These are phyloP conservation scores for Diplazon laetatorius DNA, from an alignment of 2,888 invertebrate species.

Conservation along the genomic window DNA sequence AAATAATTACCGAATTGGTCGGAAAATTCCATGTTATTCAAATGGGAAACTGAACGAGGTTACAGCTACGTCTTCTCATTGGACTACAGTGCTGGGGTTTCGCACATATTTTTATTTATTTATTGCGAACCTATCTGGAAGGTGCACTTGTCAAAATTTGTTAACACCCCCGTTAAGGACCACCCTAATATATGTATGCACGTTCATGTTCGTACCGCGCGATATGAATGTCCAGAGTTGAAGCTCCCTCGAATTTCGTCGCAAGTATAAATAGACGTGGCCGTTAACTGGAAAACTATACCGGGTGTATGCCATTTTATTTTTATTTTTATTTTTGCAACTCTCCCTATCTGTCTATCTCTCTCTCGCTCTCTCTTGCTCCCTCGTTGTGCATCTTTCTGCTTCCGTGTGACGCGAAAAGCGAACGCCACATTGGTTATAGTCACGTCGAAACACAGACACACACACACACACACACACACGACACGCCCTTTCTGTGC, in stretches of 20 bases:
- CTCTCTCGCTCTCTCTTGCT: not conserved
- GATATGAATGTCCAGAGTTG: conserved; percentile 51
- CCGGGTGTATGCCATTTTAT: not conserved
- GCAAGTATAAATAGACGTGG: conserved; percentile 6
- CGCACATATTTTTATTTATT: too few relatives aligned
- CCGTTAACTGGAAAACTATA: conserved; percentile 1
- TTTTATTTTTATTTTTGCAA: not conserved
- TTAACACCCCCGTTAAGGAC: too few relatives aligned
- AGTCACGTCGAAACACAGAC: conserved; percentile 15
- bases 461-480: conserved; percentile 36
- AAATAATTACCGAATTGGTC: too few relatives aligned
- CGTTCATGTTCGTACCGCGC: too few relatives aligned
- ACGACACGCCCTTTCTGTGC: conserved; percentile 49
- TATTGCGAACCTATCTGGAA: too few relatives aligned
- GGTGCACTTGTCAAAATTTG: too few relatives aligned
- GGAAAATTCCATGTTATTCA: too few relatives aligned
- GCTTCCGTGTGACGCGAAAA: conserved; percentile 24
- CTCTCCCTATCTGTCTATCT: not conserved
- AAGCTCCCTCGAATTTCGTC: conserved; percentile 10
- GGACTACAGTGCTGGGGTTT: too few relatives aligned
- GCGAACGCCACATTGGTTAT: conserved; percentile 27
- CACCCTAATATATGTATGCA: too few relatives aligned
- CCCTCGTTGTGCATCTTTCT: too few relatives aligned
- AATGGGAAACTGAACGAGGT: too few relatives aligned
- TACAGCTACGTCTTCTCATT: too few relatives aligned